These are phyloP conservation scores for Lethocerus indicus DNA, from an alignment of 1,140 invertebrate species.

Conservation along the genomic window DNA sequence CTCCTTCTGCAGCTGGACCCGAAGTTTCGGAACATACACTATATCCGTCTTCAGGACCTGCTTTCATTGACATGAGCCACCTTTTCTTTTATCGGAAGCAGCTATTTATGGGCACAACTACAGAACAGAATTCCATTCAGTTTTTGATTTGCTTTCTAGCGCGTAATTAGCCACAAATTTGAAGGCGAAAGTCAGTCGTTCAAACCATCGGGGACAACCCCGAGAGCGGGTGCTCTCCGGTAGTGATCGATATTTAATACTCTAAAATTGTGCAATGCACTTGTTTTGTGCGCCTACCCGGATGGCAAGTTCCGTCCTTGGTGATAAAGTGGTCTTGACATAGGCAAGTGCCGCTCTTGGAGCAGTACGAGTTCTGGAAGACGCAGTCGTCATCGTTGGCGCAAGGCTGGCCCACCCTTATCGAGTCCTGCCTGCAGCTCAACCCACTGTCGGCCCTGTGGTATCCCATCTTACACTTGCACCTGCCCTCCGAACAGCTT, in stretches of 20 bases:
- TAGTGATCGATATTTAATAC: too few species aligned
- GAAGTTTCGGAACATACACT: background rate
- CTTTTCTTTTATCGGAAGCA: background rate
- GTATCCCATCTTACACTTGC: background rate
- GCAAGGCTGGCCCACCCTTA: conserved; percentile 16
- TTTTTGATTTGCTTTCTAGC: background rate
- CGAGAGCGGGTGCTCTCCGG: too few species aligned
- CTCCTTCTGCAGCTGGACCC: background rate
- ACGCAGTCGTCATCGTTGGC: conserved; percentile 14
- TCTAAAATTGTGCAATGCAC: too few species aligned
- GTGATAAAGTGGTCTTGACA: conserved; percentile 14
- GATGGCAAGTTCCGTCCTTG: background rate
- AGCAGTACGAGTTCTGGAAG: conserved; percentile 13
- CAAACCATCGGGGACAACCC: too few species aligned
- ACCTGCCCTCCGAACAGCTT: background rate
- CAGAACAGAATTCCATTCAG: background rate
- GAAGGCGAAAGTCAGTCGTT: background rate
- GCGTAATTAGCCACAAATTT: background rate
- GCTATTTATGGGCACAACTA: too few species aligned
- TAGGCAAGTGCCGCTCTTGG: conserved; percentile 7
- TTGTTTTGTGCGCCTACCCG: background rate
- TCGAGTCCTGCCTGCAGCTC: conserved; percentile 10
- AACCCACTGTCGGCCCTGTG: conserved; percentile 3
- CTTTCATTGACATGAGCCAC: background rate
- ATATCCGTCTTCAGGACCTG: background rate